A percentile compares a stretch with the other conserved stretches of the same genome.
phyloP scores from a whole-genome alignment of 2,797 vertebrate genomes.

The Lemur catta region DNA sequence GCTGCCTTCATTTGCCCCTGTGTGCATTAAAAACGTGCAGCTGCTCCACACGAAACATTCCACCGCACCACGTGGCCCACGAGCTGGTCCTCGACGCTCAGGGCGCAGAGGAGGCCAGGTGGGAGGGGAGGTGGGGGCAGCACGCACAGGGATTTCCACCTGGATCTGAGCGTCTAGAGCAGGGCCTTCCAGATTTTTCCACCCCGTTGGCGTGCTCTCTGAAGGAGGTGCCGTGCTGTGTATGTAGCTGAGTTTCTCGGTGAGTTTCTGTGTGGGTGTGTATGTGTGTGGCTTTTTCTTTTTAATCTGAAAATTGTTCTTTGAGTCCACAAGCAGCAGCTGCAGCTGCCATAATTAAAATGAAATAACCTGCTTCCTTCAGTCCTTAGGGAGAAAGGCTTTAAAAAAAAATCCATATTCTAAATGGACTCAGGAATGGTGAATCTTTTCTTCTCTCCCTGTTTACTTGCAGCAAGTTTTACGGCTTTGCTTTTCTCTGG shows the following conservation, averaged over 20 bases:
- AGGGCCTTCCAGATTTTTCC: not conserved
- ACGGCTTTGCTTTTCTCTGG: constrained; percentile 69
- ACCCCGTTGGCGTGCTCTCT: not conserved
- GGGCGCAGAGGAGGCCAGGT: not conserved
- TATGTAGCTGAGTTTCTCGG: not conserved
- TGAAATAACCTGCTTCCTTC: constrained; percentile 79
- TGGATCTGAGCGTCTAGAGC: not conserved
- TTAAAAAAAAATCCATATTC: constrained; percentile 79
- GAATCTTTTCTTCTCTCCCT: constrained; percentile 62
- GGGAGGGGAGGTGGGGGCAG: not conserved
- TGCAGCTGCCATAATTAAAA: constrained; percentile 83
- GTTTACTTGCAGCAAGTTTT: constrained; percentile 73
- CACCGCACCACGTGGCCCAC: constrained; percentile 62
- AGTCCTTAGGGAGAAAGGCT: constrained; percentile 79
- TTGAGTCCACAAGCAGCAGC: constrained; percentile 74
- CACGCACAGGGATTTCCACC: not conserved
- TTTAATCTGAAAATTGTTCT: constrained; percentile 71
- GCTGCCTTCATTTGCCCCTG: constrained; percentile 79
- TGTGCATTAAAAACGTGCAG: constrained; percentile 82
- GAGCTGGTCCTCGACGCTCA: constrained; percentile 62
- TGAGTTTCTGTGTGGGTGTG: constrained; percentile 16
- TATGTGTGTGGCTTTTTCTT: constrained; percentile 44
- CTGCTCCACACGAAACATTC: constrained; percentile 78
- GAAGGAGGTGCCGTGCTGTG: not conserved
- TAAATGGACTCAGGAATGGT: constrained; percentile 79